Evolutionary conservation across 2,113 vertebrate genomes (phyloP).

Genomic region (Trematocara variabile): DNA sequence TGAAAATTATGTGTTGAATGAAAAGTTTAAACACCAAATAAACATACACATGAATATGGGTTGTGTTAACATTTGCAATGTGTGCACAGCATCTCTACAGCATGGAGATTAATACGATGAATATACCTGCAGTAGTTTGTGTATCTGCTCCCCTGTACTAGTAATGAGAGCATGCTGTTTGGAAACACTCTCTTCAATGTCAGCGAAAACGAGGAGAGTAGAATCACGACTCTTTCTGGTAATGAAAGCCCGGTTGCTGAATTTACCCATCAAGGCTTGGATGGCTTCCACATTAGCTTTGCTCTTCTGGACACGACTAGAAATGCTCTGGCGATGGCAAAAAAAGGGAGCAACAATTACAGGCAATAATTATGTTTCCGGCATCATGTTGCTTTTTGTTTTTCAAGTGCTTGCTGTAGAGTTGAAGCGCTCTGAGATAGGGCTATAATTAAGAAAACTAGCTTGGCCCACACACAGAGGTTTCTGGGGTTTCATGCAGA

Average conservation of each 20-base stretch:
- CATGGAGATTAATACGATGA: background rate
- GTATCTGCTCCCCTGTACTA: slow-evolving; percentile 65
- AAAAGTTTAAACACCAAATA: background rate
- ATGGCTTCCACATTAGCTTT: slow-evolving; percentile 71
- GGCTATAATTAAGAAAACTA: background rate
- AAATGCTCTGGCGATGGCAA: slow-evolving; percentile 45
- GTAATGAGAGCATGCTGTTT: slow-evolving; percentile 57
- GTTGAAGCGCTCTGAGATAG: background rate
- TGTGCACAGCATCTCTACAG: background rate
- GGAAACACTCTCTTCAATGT: slow-evolving; percentile 60
- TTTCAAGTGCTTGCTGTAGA: background rate
- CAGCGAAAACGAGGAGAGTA: slow-evolving; percentile 56
- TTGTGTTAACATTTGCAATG: background rate
- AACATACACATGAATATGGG: background rate
- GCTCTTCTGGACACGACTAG: slow-evolving; percentile 68
- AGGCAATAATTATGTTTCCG: background rate
- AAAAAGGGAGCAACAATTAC: background rate
- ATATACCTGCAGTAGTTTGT: slow-evolving; percentile 53
- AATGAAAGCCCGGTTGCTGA: slow-evolving; percentile 61
- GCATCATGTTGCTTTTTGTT: background rate
- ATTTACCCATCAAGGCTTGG: slow-evolving; percentile 58
- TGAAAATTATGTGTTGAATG: slow-evolving; percentile 9
- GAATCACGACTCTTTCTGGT: slow-evolving; percentile 50
- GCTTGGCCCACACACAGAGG: background rate
- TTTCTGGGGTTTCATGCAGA: background rate